These are phyloP conservation scores for Cranoglanis bouderius DNA, from an alignment of 2,113 vertebrate species.

Conservation along the genomic window DNA sequence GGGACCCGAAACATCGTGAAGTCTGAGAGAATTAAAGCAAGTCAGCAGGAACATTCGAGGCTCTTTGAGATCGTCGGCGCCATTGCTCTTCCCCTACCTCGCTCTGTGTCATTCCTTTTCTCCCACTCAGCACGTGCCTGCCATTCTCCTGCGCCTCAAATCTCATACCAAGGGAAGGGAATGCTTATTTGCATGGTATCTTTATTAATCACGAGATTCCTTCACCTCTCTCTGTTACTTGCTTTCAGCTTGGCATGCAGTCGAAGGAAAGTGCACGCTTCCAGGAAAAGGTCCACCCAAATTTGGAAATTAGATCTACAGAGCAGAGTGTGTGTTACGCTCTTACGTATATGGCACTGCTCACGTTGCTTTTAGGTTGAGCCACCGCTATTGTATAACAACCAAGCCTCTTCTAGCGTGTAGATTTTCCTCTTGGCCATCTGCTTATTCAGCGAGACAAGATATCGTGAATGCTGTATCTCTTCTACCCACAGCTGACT, in stretches of 20 bases:
- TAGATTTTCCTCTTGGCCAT: slow-evolving; percentile 18
- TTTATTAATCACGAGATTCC: slow-evolving; percentile 54
- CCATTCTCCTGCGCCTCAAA: slow-evolving; percentile 43
- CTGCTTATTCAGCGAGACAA: neutral
- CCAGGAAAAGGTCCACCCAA: slow-evolving; percentile 5
- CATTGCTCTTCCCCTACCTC: slow-evolving; percentile 32
- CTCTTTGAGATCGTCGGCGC: neutral
- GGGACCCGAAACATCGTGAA: neutral
- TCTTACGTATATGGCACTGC: neutral
- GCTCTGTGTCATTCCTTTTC: slow-evolving; percentile 26
- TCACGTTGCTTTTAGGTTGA: slow-evolving; percentile 7
- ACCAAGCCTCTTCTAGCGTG: neutral
- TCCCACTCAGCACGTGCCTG: slow-evolving; percentile 49
- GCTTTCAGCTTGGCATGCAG: slow-evolving; percentile 23
- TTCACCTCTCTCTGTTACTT: slow-evolving; percentile 8
- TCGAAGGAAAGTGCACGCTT: slow-evolving; percentile 6
- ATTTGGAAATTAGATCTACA: slow-evolving; percentile 8
- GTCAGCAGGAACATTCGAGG: neutral
- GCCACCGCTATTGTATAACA: slow-evolving; percentile 11
- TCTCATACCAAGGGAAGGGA: slow-evolving; percentile 27
- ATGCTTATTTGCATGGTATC: slow-evolving; percentile 55
- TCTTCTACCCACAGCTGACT: neutral
- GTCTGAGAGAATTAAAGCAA: neutral
- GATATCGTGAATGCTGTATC: neutral
- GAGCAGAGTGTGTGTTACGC: slow-evolving; percentile 4